Conservation (phyloP, 2,113 vertebrate species). For the Bothrops jararaca region DNA sequence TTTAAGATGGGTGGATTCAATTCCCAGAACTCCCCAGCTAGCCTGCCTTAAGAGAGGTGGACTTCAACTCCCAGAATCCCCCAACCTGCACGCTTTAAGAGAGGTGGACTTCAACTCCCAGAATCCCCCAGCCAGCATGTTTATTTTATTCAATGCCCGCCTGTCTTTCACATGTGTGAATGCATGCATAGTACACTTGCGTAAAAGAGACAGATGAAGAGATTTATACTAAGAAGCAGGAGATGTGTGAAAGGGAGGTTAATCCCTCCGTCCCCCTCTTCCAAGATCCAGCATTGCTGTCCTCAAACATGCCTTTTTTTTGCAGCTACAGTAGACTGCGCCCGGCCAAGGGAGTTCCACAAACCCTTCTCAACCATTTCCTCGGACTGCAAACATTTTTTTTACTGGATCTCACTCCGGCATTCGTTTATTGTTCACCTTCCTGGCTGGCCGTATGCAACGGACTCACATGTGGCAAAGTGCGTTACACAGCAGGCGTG, state of each 20-base stretch:
- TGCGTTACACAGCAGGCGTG: not conserved
- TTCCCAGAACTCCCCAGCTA: too few relatives aligned
- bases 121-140: too few relatives aligned
- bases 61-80: too few relatives aligned
- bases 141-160: not conserved
- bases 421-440: not conserved
- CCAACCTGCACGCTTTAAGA: fast-evolving
- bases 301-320: not conserved
- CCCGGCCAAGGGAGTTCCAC: not conserved
- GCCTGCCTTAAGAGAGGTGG: fast-evolving
- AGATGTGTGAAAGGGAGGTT: not conserved
- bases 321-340: not conserved
- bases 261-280: not conserved
- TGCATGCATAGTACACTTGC: not conserved
- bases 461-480: not conserved
- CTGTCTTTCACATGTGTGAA: not conserved
- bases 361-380: not conserved
- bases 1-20: too few relatives aligned
- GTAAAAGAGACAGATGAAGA: not conserved
- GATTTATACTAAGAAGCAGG: not conserved
- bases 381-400: not conserved
- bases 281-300: not conserved
- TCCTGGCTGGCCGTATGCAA: not conserved
- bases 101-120: too few relatives aligned
- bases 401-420: not conserved